phyloP scores from a whole-genome alignment of 2,797 vertebrate species.

The Ceryle rudis region DNA sequence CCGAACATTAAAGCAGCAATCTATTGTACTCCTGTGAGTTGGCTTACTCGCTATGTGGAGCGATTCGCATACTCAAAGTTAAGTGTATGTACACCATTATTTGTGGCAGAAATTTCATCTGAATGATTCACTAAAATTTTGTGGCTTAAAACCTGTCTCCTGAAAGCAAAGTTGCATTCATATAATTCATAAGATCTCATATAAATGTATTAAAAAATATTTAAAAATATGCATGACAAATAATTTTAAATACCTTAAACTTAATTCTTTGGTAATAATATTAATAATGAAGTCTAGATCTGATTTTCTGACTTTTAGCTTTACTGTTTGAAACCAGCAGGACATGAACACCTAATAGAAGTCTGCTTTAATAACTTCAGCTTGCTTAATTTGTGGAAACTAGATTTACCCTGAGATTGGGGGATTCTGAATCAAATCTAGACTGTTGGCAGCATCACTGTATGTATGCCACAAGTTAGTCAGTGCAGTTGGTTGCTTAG shows the following conservation, averaged over 20 bases:
- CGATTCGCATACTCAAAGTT: not conserved
- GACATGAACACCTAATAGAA: not conserved
- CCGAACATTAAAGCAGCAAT: not conserved
- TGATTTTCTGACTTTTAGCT: not conserved
- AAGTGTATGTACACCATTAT: not conserved
- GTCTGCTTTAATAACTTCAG: not conserved
- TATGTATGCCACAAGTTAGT: not conserved
- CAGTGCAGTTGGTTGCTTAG: not conserved
- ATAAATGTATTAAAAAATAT: not conserved
- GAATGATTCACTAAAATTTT: not conserved
- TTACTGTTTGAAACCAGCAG: not conserved
- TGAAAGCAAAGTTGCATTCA: not conserved
- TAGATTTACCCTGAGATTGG: not conserved
- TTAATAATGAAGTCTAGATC: not conserved
- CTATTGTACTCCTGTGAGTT: not conserved
- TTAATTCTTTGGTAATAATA: not conserved
- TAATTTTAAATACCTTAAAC: not conserved
- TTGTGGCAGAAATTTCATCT: not conserved
- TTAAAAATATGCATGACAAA: not conserved
- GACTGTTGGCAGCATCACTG: not conserved
- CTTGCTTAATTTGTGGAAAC: not conserved
- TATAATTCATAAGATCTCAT: not conserved
- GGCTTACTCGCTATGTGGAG: not conserved
- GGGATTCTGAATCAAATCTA: not conserved
- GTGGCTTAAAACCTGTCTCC: not conserved